phyloP scores from a whole-genome alignment of 1,140 invertebrate species.

The Hypothenemus hampei region DNA sequence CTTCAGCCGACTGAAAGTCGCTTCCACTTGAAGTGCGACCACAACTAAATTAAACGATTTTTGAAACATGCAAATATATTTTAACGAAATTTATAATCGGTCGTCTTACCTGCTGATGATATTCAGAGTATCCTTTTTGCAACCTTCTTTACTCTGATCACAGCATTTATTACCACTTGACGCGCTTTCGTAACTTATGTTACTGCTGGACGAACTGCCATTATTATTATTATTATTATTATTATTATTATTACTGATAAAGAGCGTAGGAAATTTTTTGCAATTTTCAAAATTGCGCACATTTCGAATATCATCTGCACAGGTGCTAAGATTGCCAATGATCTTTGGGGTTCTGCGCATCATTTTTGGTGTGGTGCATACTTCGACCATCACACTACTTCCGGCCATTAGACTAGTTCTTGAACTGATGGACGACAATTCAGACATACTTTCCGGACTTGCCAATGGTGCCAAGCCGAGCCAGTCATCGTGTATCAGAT shows the following conservation, averaged over 20 bases:
- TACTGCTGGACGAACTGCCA: conserved; percentile 47
- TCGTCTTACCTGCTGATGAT: conserved; percentile 2
- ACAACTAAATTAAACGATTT: conserved; percentile 6
- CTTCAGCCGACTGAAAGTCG: conserved; percentile 47
- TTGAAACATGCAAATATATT: background rate
- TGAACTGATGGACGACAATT: conserved; percentile 65
- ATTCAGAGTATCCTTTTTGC: conserved; percentile 11
- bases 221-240: conserved; percentile 27
- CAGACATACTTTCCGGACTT: conserved; percentile 78
- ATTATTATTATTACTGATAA: conserved; percentile 27
- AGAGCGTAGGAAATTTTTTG: conserved; percentile 32
- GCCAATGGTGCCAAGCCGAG: conserved; percentile 71
- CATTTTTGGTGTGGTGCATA: conserved; percentile 37
- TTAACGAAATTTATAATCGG: too few relatives aligned
- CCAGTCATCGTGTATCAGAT: conserved; percentile 59
- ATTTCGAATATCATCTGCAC: conserved; percentile 60
- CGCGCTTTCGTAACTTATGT: conserved; percentile 53
- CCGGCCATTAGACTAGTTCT: conserved; percentile 47
- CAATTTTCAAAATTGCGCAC: conserved; percentile 54
- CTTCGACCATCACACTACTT: conserved; percentile 27
- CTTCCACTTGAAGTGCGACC: conserved; percentile 33
- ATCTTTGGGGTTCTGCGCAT: conserved; percentile 64
- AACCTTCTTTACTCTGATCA: conserved; percentile 2
- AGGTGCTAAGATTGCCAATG: conserved; percentile 57
- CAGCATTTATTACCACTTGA: conserved; percentile 41